Evolutionary conservation across 2,888 invertebrate species (phyloP).

Genomic region (Cephus nigrinus): DNA sequence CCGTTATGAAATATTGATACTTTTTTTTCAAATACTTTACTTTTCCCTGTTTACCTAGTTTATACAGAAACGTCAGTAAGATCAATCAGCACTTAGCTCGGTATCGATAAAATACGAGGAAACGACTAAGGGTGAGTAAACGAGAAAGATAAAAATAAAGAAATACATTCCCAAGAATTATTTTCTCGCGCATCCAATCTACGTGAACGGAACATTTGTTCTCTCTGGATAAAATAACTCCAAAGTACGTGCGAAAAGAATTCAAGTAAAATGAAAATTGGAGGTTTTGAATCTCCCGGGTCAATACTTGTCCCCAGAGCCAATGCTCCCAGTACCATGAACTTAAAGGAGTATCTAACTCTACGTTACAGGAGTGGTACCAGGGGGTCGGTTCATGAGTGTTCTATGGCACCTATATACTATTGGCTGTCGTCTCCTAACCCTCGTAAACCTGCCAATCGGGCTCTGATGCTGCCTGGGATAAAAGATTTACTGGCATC

Average conservation of each 20-base stretch:
- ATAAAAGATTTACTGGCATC: not conserved
- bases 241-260: not conserved
- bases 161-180: too few relatives aligned
- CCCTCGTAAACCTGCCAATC: slow-evolving; percentile 13
- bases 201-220: too few relatives aligned
- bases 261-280: not conserved
- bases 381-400: not conserved
- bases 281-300: not conserved
- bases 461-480: not conserved
- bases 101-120: too few relatives aligned
- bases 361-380: not conserved
- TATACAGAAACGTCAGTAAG: not conserved
- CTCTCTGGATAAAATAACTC: too few relatives aligned
- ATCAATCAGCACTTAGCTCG: not conserved
- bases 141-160: too few relatives aligned
- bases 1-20: not conserved
- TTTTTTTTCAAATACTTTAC: not conserved
- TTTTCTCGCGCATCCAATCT: too few relatives aligned
- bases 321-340: not conserved
- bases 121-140: too few relatives aligned
- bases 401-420: not conserved
- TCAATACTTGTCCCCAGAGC: not conserved
- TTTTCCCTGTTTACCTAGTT: not conserved
- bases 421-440: not conserved
- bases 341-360: not conserved